phyloP scores from a whole-genome alignment of 2,113 vertebrate species.

The Smithornis capensis region DNA sequence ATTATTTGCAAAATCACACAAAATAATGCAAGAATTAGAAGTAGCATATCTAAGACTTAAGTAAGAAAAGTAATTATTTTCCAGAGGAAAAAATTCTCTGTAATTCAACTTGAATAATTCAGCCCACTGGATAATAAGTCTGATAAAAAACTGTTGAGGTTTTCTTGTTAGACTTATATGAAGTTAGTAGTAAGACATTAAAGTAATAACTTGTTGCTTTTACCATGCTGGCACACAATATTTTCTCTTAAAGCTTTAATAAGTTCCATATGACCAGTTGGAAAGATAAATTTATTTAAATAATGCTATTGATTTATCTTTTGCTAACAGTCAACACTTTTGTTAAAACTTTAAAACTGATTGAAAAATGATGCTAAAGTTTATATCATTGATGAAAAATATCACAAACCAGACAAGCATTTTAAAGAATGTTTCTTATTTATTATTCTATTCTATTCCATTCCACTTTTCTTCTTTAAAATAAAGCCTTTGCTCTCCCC shows the following conservation, averaged over 20 bases:
- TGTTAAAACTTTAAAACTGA: not conserved
- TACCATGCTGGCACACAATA: not conserved
- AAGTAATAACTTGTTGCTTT: not conserved
- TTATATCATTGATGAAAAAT: not conserved
- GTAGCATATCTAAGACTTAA: not conserved
- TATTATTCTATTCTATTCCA: not conserved
- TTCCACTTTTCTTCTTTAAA: not conserved
- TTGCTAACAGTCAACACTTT: not conserved
- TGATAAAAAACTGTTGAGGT: not conserved
- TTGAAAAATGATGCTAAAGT: not conserved
- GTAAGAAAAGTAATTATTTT: not conserved
- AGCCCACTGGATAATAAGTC: not conserved
- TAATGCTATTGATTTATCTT: not conserved
- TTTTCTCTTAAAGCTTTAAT: conserved; percentile 19
- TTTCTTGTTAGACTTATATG: not conserved
- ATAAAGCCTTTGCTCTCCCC: not conserved
- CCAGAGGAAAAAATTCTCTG: not conserved
- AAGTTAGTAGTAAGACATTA: not conserved
- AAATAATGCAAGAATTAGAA: not conserved
- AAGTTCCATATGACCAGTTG: not conserved
- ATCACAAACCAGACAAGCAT: not conserved
- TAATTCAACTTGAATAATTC: not conserved
- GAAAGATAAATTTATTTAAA: not conserved
- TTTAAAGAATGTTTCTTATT: not conserved
- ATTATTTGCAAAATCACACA: not conserved